phyloP scores from a whole-genome alignment of 37 sponge, comb jelly and placozoan genomes.

The Halichondria panicea region DNA sequence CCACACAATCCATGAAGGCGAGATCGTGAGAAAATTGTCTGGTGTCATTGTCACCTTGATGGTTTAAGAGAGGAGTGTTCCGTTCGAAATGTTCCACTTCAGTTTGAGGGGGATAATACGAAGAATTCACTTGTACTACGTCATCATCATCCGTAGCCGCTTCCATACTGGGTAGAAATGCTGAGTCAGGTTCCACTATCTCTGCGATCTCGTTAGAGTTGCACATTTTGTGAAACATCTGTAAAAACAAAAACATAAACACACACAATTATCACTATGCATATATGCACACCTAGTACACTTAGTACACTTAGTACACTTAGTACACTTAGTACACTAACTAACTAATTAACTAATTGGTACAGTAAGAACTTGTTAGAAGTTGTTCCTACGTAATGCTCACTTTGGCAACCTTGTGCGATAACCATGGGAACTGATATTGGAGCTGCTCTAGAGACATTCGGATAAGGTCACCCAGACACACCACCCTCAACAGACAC shows the following conservation, averaged over 20 bases:
- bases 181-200: neutral
- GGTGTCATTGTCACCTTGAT: no score
- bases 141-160: no score
- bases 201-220: no score
- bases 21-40: no score
- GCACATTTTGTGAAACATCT: constrained; percentile 20
- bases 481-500: constrained; percentile 24
- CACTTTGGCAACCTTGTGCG: constrained; percentile 30
- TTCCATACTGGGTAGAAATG: neutral
- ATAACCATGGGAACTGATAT: constrained; percentile 16
- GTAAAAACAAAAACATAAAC: no score
- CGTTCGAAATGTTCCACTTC: no score
- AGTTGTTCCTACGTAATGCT: neutral
- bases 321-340: neutral
- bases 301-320: no score
- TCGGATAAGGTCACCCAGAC: constrained; percentile 30
- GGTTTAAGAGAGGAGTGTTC: no score
- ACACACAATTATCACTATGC: neutral
- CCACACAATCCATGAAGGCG: no score
- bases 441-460: constrained; percentile 4
- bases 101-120: no score
- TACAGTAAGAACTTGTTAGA: neutral
- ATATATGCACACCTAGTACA: neutral
- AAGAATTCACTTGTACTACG: no score
- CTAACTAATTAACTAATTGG: neutral